Percentiles rank a stretch among this genome's conserved stretches.
These are phyloP conservation scores for Mus minutoides DNA, from an alignment of 2,797 vertebrate species.

Conservation along the genomic window DNA sequence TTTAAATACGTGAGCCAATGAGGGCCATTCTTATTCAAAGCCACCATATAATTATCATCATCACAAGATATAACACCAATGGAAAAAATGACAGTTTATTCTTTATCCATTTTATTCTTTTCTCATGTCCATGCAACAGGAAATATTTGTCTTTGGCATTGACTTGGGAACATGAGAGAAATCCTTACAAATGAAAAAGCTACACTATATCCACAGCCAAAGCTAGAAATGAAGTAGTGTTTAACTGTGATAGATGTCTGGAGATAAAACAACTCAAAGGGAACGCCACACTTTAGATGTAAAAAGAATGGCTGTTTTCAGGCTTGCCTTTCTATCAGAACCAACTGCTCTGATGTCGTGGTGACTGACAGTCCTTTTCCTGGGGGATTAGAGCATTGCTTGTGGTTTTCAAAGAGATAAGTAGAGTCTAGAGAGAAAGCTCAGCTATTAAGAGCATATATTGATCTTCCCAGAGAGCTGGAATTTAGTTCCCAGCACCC, in stretches of 20 bases:
- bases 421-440: not conserved
- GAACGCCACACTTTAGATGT: not conserved
- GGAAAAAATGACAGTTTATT: slow-evolving; percentile 21
- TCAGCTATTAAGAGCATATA: not conserved
- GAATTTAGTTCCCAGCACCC: not conserved
- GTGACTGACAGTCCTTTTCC: not conserved
- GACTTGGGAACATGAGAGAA: not conserved
- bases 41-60: not conserved
- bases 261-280: not conserved
- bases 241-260: not conserved
- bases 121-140: not conserved
- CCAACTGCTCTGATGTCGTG: not conserved
- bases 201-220: not conserved
- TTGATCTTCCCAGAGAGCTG: no score
- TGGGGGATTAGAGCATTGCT: not conserved
- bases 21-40: not conserved
- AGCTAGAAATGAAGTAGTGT: not conserved
- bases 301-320: not conserved
- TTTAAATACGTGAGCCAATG: not conserved
- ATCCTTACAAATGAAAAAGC: slow-evolving; percentile 12
- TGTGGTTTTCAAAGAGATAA: not conserved
- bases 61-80: slow-evolving; percentile 9
- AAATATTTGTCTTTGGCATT: slow-evolving; percentile 22
- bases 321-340: not conserved
- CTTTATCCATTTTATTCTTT: not conserved